A percentile compares a stretch with the other conserved stretches of the same genome.
Evolutionary conservation across 23 tunicate genomes (phyloP).

Genomic region (Styela clava): DNA sequence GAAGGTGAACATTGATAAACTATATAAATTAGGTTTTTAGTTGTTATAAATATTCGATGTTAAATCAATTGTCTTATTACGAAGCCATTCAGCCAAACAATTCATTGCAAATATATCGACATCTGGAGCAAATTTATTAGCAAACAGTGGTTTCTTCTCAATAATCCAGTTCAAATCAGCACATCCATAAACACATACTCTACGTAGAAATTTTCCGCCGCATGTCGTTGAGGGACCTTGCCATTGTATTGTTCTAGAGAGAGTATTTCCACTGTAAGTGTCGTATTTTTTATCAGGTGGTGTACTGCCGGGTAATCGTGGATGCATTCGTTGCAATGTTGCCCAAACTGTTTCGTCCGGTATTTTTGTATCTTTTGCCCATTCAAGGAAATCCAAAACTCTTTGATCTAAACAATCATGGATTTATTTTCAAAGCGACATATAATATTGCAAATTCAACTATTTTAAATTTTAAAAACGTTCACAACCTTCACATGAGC

Average conservation of each 20-base stretch:
- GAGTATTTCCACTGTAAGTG: conserved; percentile 53
- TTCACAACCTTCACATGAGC: not conserved
- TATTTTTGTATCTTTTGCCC: conserved; percentile 83
- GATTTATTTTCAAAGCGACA: not conserved
- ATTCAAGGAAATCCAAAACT: conserved; percentile 47
- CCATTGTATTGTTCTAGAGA: conserved; percentile 73
- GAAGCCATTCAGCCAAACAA: conserved; percentile 59
- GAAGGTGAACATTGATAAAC: no score
- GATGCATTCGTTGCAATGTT: conserved; percentile 67
- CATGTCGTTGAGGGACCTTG: conserved; percentile 47
- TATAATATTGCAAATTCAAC: not conserved
- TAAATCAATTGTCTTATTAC: conserved; percentile 60
- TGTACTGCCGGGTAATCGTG: conserved; percentile 69
- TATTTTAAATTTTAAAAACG: not conserved
- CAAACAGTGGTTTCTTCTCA: conserved; percentile 72
- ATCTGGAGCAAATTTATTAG: conserved; percentile 75
- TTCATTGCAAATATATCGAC: conserved; percentile 63
- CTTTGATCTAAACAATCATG: conserved; percentile 35
- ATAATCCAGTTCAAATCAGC: conserved; percentile 83
- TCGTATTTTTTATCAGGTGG: conserved; percentile 92
- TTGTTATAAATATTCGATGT: not conserved
- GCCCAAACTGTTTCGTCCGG: conserved; percentile 98
- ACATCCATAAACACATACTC: conserved; percentile 81
- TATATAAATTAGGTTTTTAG: no score
- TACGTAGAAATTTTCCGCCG: conserved; percentile 53